These are phyloP conservation scores for Anastrepha ludens DNA, from an alignment of 1,140 invertebrate genomes.

Conservation along the genomic window DNA sequence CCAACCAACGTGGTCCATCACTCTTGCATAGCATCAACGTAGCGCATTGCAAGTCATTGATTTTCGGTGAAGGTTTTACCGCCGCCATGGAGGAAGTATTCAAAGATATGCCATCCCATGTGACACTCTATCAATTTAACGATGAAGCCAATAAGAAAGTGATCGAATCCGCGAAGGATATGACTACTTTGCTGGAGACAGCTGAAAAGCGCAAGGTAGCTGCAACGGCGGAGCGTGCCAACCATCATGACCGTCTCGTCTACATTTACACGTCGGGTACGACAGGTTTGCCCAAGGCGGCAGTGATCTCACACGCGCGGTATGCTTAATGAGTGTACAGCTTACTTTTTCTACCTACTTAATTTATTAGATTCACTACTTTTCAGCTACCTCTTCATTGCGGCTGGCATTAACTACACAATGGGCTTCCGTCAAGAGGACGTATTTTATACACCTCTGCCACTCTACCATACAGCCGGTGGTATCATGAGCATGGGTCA, in stretches of 20 bases:
- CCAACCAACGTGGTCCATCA: conserved; percentile 87
- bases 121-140: conserved; percentile 80
- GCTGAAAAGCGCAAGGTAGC: conserved; percentile 68
- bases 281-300: conserved; percentile 92
- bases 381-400: conserved; percentile 82
- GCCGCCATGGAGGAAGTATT: conserved; percentile 66
- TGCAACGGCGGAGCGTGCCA: conserved; percentile 62
- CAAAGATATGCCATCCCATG: conserved; percentile 77
- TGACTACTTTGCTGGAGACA: conserved; percentile 64
- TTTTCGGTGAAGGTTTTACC: conserved; percentile 81
- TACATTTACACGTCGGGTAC: conserved; percentile 95
- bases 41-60: conserved; percentile 87
- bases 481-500: conserved; percentile 90
- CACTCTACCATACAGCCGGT: conserved; percentile 97
- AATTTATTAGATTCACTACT: background rate
- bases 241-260: conserved; percentile 79
- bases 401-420: conserved; percentile 83
- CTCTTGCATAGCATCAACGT: conserved; percentile 90
- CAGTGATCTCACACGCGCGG: conserved; percentile 86
- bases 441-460: conserved; percentile 93
- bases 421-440: conserved; percentile 83
- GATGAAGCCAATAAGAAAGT: conserved; percentile 60
- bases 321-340: background rate
- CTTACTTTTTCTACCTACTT: background rate
- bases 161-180: conserved; percentile 66